phyloP scores from a whole-genome alignment of 2,113 vertebrate species.

The Festucalex cinctus region DNA sequence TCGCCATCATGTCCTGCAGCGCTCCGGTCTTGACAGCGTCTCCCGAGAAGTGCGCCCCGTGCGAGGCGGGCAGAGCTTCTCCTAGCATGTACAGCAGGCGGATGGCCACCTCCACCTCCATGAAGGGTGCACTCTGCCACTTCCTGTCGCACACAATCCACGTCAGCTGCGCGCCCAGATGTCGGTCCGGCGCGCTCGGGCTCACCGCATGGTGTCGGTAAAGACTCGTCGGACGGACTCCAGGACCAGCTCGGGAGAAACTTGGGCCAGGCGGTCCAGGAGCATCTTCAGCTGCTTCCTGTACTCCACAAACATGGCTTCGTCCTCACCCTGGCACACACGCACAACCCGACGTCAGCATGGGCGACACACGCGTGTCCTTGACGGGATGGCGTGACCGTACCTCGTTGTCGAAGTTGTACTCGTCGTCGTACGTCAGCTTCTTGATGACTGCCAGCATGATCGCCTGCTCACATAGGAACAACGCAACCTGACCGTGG shows the following conservation, averaged over 20 bases:
- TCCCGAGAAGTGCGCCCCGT: constrained; percentile 94
- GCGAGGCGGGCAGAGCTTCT: constrained; percentile 91
- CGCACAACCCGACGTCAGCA: neutral
- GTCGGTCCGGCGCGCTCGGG: neutral
- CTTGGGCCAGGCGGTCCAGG: constrained; percentile 93
- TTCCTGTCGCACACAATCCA: constrained; percentile 64
- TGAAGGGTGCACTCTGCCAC: constrained; percentile 87
- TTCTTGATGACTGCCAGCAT: constrained; percentile 98
- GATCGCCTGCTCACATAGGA: constrained; percentile 75
- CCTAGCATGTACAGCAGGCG: constrained; percentile 95
- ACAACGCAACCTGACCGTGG: neutral
- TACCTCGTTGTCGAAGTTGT: constrained; percentile 99
- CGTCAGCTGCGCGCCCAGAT: neutral
- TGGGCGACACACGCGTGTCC: neutral
- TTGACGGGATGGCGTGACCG: neutral
- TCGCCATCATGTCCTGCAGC: constrained; percentile 98
- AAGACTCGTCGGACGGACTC: constrained; percentile 88
- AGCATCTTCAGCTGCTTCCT: constrained; percentile 96
- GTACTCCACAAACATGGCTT: constrained; percentile 99
- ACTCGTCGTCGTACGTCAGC: constrained; percentile 96
- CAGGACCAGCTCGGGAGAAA: constrained; percentile 90
- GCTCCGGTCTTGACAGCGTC: constrained; percentile 88
- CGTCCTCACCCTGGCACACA: constrained; percentile 86
- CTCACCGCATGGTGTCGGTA: constrained; percentile 87
- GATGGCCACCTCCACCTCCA: constrained; percentile 96